A percentile compares a stretch with the other conserved stretches of the same genome.
These are phyloP conservation scores for Dasysyrphus albostriatus DNA, from an alignment of 2,888 invertebrate species.

Conservation along the genomic window DNA sequence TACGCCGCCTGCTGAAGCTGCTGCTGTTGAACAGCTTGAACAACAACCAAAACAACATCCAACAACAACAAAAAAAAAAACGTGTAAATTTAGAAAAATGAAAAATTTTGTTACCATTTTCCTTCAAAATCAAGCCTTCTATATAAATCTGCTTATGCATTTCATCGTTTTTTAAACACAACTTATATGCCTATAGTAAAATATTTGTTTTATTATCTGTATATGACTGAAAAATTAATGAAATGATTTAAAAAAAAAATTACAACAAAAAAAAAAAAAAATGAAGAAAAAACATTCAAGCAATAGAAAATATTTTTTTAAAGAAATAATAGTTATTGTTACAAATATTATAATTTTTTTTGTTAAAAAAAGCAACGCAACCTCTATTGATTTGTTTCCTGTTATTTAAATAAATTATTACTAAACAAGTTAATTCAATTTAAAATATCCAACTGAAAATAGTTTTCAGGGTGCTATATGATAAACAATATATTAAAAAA, in stretches of 20 bases:
- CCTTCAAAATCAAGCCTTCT: constrained; percentile 63
- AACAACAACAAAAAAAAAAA: constrained; percentile 14
- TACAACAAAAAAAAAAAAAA: constrained; percentile 32
- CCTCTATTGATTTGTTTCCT: constrained; percentile 75
- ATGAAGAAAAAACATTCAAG: constrained; percentile 60
- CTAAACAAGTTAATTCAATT: constrained; percentile 72
- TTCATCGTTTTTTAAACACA: constrained; percentile 59
- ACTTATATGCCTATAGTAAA: constrained; percentile 70
- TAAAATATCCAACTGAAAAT: constrained; percentile 82
- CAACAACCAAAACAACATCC: constrained; percentile 21
- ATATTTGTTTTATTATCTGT: constrained; percentile 69
- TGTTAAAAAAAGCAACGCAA: constrained; percentile 72
- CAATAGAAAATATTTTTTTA: constrained; percentile 63
- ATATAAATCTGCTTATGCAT: constrained; percentile 64
- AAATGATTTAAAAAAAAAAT: constrained; percentile 28
- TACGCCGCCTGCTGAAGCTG: constrained; percentile 13
- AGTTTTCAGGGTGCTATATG: constrained; percentile 84
- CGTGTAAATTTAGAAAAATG: constrained; percentile 30
- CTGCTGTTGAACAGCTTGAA: constrained; percentile 10
- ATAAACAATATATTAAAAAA: constrained; percentile 64
- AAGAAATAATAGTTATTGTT: constrained; percentile 60
- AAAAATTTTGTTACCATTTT: constrained; percentile 74
- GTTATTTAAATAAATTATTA: constrained; percentile 74
- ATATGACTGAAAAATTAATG: constrained; percentile 50
- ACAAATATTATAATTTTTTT: constrained; percentile 66